These are phyloP conservation scores for Ypsolopha scabrella DNA, from an alignment of 2,888 invertebrate genomes.

Conservation along the genomic window DNA sequence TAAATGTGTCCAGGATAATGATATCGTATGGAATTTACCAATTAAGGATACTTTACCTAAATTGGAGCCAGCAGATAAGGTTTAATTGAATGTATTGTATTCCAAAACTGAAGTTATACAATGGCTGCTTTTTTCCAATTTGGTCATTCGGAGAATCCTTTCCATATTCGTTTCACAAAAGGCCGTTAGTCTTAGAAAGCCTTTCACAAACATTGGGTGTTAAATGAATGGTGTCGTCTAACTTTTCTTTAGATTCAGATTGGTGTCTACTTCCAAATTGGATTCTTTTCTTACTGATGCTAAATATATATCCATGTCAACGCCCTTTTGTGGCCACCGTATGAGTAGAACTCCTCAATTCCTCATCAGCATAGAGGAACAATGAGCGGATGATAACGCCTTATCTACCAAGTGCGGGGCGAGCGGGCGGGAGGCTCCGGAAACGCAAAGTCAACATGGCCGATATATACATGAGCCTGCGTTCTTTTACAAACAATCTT, in stretches of 20 bases:
- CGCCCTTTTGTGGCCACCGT: constrained; percentile 28
- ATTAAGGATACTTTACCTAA: neutral
- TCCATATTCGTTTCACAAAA: neutral
- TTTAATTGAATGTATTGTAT: constrained; percentile 15
- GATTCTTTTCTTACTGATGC: constrained; percentile 8
- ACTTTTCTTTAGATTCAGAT: neutral
- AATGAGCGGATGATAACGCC: constrained; percentile 66
- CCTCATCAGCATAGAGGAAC: constrained; percentile 53
- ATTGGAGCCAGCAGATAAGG: constrained; percentile 13
- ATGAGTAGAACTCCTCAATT: constrained; percentile 42
- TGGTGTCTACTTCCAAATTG: neutral
- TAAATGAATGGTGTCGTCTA: neutral
- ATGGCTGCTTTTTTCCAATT: neutral
- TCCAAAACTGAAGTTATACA: neutral
- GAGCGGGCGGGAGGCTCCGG: constrained; percentile 36
- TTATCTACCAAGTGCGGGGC: constrained; percentile 42
- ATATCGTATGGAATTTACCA: constrained; percentile 1
- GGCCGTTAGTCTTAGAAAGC: neutral
- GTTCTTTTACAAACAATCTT: neutral
- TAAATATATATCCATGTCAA: constrained; percentile 46
- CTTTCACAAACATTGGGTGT: neutral
- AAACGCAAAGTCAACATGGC: constrained; percentile 39
- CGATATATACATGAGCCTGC: constrained; percentile 31
- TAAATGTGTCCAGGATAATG: neutral
- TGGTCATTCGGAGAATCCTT: neutral